These are phyloP conservation scores for Meiosimyza platycephala DNA, from an alignment of 2,888 invertebrate genomes.

Conservation along the genomic window DNA sequence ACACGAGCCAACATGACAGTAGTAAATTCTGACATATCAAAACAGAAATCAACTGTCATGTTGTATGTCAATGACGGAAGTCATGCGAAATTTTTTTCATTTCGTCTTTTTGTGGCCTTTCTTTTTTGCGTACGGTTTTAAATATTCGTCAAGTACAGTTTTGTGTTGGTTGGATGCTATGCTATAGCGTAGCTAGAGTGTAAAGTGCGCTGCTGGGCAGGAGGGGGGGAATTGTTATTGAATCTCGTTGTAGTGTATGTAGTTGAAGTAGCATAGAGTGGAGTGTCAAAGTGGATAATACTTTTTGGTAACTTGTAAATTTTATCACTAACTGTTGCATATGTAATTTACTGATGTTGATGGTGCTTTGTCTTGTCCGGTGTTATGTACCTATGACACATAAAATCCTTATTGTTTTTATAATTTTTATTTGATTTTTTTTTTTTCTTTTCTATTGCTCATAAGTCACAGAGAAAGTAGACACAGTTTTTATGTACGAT, in stretches of 20 bases:
- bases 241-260: neutral
- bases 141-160: constrained; percentile 15
- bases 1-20: constrained; percentile 47
- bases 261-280: neutral
- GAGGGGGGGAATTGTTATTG: neutral
- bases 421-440: neutral
- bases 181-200: no score
- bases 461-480: constrained; percentile 22
- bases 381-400: neutral
- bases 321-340: constrained; percentile 8
- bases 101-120: neutral
- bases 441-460: constrained; percentile 8
- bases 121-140: constrained; percentile 8
- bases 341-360: neutral
- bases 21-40: constrained; percentile 62
- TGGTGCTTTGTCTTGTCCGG: neutral
- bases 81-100: constrained; percentile 42
- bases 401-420: constrained; percentile 20
- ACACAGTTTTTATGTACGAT: neutral
- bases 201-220: neutral
- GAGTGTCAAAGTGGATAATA: neutral
- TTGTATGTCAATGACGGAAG: constrained; percentile 64
- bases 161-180: neutral
- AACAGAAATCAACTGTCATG: constrained; percentile 64
- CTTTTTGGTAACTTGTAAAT: constrained; percentile 21